phyloP scores from a whole-genome alignment of 2,888 invertebrate genomes.

The Hyppa rectilinea region DNA sequence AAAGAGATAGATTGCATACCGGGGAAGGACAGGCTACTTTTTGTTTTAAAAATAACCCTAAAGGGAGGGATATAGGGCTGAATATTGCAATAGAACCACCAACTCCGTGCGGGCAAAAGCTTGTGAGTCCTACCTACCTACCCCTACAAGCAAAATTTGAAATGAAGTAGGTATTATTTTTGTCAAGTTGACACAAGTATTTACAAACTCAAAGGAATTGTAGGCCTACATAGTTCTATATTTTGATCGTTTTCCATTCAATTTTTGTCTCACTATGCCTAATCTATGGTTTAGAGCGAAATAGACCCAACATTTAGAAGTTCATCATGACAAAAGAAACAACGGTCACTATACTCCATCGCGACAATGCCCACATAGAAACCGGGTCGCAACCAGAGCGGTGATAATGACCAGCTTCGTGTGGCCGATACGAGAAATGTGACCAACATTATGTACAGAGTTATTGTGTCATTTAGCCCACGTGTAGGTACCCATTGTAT shows the following conservation, averaged over 20 bases:
- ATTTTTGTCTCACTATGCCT: neutral
- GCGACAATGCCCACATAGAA: constrained; percentile 45
- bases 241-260: neutral
- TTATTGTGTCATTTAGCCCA: constrained; percentile 56
- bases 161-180: neutral
- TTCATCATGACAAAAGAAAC: too few relatives aligned
- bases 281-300: too few relatives aligned
- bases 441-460: constrained; percentile 37
- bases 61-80: too few relatives aligned
- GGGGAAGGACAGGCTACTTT: too few relatives aligned
- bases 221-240: too few relatives aligned
- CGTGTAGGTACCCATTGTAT: constrained; percentile 27
- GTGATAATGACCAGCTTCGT: constrained; percentile 58
- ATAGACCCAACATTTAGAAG: too few relatives aligned
- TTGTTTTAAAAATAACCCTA: too few relatives aligned
- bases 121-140: neutral
- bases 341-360: constrained; percentile 47
- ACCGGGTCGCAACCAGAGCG: constrained; percentile 64
- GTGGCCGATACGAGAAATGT: constrained; percentile 51
- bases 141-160: neutral
- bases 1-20: too few relatives aligned
- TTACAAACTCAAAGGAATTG: neutral
- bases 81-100: too few relatives aligned
- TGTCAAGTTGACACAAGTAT: neutral
- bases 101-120: too few relatives aligned